phyloP scores from a whole-genome alignment of 2,888 invertebrate species.

The Adelognathus sp. region DNA sequence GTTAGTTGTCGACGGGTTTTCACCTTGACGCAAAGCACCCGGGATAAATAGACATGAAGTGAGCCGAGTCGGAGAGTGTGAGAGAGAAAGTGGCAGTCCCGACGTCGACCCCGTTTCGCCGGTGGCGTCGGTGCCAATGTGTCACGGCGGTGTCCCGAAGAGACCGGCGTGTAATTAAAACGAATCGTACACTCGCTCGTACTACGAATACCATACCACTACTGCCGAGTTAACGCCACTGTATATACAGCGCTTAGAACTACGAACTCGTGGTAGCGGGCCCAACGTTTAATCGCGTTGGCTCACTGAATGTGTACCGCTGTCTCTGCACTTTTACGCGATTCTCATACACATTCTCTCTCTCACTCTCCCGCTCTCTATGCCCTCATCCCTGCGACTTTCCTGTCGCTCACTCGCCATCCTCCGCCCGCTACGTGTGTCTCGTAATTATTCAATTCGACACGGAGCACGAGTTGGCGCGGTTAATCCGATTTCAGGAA shows the following conservation, averaged over 20 bases:
- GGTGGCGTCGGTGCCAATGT: constrained; percentile 57
- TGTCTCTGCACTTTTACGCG: constrained; percentile 65
- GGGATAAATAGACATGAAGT: not conserved
- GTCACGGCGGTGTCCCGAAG: constrained; percentile 60
- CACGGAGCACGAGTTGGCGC: constrained; percentile 52
- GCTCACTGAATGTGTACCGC: constrained; percentile 57
- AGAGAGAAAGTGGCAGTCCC: constrained; percentile 37
- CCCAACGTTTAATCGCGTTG: constrained; percentile 66
- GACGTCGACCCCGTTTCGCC: constrained; percentile 56
- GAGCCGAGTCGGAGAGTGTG: constrained; percentile 1
- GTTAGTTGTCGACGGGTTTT: not conserved
- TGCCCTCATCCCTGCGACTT: not conserved
- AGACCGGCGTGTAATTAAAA: constrained; percentile 63
- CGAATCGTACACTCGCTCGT: constrained; percentile 51
- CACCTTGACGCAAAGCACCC: not conserved
- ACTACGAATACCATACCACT: constrained; percentile 12
- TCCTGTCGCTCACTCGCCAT: constrained; percentile 31
- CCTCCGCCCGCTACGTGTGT: constrained; percentile 42
- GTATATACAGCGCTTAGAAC: constrained; percentile 7
- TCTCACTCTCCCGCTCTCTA: not conserved
- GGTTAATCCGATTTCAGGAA: constrained; percentile 50
- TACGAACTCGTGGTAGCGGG: constrained; percentile 45
- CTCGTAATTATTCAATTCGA: constrained; percentile 64
- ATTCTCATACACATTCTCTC: constrained; percentile 31
- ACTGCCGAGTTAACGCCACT: not conserved